These are phyloP conservation scores for Heterohyrax brucei DNA, from an alignment of 2,797 vertebrate species.

Conservation along the genomic window DNA sequence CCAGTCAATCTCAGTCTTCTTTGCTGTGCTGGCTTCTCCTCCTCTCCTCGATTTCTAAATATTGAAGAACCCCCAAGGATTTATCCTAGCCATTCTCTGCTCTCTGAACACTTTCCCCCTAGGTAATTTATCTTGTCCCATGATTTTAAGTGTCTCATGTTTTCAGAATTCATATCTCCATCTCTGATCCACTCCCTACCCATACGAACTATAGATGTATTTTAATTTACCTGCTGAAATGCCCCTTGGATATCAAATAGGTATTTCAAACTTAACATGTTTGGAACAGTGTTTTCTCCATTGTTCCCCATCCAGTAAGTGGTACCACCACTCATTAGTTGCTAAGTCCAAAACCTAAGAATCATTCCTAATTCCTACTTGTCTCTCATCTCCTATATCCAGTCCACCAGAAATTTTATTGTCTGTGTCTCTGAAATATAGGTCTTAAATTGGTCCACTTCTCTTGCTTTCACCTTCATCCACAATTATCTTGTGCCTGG, in stretches of 20 bases:
- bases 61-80: not conserved
- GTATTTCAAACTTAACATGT: conserved; percentile 56
- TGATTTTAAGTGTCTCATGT: not conserved
- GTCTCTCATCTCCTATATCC: conserved; percentile 24
- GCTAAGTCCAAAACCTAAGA: not conserved
- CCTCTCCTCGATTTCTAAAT: conserved; percentile 48
- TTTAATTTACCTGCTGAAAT: conserved; percentile 36
- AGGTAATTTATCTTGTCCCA: conserved; percentile 34
- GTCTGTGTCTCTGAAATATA: conserved; percentile 46
- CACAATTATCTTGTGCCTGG: conserved; percentile 47
- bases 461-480: conserved; percentile 25
- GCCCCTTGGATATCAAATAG: not conserved
- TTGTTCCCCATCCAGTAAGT: not conserved
- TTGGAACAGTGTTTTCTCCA: conserved; percentile 55
- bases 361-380: conserved; percentile 48
- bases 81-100: conserved; percentile 64
- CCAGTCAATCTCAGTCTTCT: conserved; percentile 46
- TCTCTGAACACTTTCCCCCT: not conserved
- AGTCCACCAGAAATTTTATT: conserved; percentile 49
- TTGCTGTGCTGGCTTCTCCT: not conserved
- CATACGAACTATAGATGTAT: not conserved
- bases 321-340: conserved; percentile 35
- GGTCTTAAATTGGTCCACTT: conserved; percentile 24
- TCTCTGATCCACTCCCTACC: not conserved
- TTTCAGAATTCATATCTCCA: conserved; percentile 39